Percentiles rank a stretch among this genome's conserved stretches.
Evolutionary conservation across 2,888 invertebrate genomes (phyloP).

Genomic region (Drosophila ustulata): DNA sequence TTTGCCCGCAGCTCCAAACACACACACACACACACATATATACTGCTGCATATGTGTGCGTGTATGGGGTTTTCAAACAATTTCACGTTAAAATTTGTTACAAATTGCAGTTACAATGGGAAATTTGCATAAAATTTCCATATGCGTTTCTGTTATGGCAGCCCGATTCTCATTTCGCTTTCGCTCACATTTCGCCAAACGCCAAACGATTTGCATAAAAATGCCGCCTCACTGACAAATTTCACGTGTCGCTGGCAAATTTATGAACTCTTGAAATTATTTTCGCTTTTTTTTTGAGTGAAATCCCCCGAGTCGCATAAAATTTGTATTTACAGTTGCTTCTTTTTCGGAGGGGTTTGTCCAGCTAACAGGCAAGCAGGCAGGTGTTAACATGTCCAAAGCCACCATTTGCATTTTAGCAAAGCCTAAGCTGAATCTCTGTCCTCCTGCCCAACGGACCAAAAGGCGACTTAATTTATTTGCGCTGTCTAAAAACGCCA

Average conservation of each 20-base stretch:
- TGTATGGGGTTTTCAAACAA: constrained; percentile 60
- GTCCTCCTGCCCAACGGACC: not conserved
- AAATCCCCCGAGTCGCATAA: constrained; percentile 60
- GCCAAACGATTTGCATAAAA: constrained; percentile 63
- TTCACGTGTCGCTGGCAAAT: constrained; percentile 50
- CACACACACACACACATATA: constrained; percentile 4
- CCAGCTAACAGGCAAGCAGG: constrained; percentile 24
- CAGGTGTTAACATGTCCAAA: constrained; percentile 66
- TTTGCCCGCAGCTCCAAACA: constrained; percentile 47
- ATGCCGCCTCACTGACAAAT: constrained; percentile 60
- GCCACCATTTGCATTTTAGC: constrained; percentile 56
- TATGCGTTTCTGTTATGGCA: constrained; percentile 65
- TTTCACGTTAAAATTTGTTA: constrained; percentile 74
- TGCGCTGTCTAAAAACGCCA: constrained; percentile 63
- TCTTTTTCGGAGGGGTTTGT: constrained; percentile 23
- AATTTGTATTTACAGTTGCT: constrained; percentile 43
- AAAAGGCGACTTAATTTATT: constrained; percentile 67
- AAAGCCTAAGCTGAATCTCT: constrained; percentile 3
- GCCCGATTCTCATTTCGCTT: constrained; percentile 46
- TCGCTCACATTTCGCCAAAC: constrained; percentile 45
- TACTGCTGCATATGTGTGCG: constrained; percentile 7
- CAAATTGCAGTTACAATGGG: constrained; percentile 72
- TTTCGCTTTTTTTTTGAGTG: constrained; percentile 2
- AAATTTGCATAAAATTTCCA: constrained; percentile 77
- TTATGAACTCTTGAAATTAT: constrained; percentile 62